These are phyloP conservation scores for Eupithecia centaureata DNA, from an alignment of 2,888 invertebrate species.

Conservation along the genomic window DNA sequence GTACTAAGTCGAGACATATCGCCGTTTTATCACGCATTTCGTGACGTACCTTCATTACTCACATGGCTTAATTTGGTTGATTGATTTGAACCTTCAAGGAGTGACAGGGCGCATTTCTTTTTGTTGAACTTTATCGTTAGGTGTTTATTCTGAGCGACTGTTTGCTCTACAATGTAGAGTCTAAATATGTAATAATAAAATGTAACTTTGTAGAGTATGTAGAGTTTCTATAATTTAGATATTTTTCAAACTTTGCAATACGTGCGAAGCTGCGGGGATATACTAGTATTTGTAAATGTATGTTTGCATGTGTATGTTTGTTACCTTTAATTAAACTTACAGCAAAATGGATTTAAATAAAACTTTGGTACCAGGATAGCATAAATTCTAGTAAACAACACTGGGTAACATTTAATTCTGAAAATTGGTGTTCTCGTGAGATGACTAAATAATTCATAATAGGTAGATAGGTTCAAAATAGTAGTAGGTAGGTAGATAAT, in stretches of 20 bases:
- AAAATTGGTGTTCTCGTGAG: too few relatives aligned
- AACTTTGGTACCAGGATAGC: background rate
- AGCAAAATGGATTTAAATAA: background rate
- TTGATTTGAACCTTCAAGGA: constrained; percentile 31
- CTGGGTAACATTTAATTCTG: too few relatives aligned
- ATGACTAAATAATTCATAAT: too few relatives aligned
- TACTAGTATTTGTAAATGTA: too few relatives aligned
- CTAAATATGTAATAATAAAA: too few relatives aligned
- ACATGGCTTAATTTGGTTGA: constrained; percentile 62
- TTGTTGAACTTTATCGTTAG: background rate
- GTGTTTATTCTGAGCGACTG: background rate
- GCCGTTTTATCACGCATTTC: constrained; percentile 61
- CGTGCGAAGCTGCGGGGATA: too few relatives aligned
- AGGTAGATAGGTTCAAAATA: too few relatives aligned
- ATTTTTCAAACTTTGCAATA: too few relatives aligned
- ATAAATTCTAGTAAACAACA: too few relatives aligned
- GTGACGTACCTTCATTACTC: constrained; percentile 56
- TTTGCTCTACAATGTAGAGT: background rate
- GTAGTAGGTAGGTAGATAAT: too few relatives aligned
- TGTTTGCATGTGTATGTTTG: background rate
- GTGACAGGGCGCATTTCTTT: background rate
- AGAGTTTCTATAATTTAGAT: background rate
- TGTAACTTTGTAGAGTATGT: too few relatives aligned
- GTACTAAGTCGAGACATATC: constrained; percentile 71
- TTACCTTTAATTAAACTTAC: too few relatives aligned